Base-by-base conservation (phyloP, 2,888 invertebrate genomes). In the Megaustenia siamemsis region DNA sequence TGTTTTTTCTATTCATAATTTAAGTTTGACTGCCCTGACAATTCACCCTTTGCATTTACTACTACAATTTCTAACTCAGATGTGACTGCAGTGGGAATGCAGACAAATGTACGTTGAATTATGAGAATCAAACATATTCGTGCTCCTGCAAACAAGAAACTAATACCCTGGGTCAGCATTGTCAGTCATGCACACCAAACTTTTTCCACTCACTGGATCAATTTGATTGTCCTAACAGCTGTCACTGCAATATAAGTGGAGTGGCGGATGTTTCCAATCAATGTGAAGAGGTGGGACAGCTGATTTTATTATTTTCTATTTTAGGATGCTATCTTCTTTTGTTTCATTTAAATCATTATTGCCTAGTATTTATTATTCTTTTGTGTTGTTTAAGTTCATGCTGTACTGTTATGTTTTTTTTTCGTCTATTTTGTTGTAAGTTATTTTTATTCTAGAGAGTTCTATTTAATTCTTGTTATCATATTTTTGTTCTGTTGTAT, bases 11-110 rank as follows among this genome's bases (percentile, higher is more conserved):
- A n/a, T n/a, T n/a, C n/a, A n/a, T n/a, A n/a, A n/a, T n/a, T n/a
- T n/a, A n/a, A n/a, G n/a, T n/a, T n/a, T n/a, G n/a, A n/a, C n/a
- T n/a, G n/a, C n/a, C n/a, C n/a, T n/a, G n/a, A n/a, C n/a, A n/a
- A n/a, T n/a, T n/a, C n/a, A n/a, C n/a, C n/a, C n/a, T n/a, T n/a
- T n/a, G n/a, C n/a, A n/a, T n/a, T n/a, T n/a, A n/a, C n/a, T n/a
- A n/a, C n/a, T n/a, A n/a, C n/a, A n/a, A n/a, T 49, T 69, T 38
- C 10, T 75, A 35, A 6, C 43, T 32, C 79, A 87, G 87, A 49
- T 87, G 87, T 80, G 85, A 86, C 35, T 87, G 87, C 68, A 60
- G 82, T 49, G 86, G 87, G 1, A 83, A 86, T 71, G 87, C 86
- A 32, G 45, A 75, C 0, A 40, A 21, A 15, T 87, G 87, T 71